Evolutionary conservation across 2,113 vertebrate genomes (phyloP).

Genomic region (Phrynosoma platyrhinos): DNA sequence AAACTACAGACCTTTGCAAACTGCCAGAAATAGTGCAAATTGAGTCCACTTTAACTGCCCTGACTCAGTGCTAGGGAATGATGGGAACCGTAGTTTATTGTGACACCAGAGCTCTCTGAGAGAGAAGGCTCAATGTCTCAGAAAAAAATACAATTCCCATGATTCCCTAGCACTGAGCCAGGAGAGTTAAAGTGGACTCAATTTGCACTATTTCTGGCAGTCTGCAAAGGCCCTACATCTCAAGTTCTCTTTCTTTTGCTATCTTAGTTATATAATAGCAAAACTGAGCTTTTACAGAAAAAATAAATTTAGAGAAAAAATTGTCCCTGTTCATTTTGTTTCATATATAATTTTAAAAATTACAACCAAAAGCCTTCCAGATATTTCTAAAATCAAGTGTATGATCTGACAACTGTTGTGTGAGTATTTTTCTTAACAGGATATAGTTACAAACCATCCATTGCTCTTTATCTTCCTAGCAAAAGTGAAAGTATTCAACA

Average conservation of each 20-base stretch:
- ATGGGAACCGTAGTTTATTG: too few species aligned
- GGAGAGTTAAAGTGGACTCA: too few species aligned
- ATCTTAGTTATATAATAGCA: background rate
- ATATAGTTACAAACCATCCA: conserved; percentile 50
- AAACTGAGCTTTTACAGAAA: background rate
- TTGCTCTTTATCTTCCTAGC: conserved; percentile 55
- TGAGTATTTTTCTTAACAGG: conserved; percentile 66
- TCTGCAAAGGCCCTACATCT: background rate
- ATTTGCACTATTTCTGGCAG: too few species aligned
- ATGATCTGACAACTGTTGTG: conserved; percentile 37
- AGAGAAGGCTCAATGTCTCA: too few species aligned
- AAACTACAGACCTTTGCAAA: background rate
- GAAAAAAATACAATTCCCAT: too few species aligned
- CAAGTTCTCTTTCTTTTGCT: background rate
- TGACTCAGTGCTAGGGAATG: too few species aligned
- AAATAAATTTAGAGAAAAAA: background rate
- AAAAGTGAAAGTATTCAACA: conserved; percentile 63
- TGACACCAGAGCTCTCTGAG: too few species aligned
- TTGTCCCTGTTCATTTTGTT: background rate
- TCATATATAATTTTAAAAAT: background rate
- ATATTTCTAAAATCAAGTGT: background rate
- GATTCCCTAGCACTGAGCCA: too few species aligned
- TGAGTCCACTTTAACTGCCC: too few species aligned
- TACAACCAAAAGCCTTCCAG: background rate
- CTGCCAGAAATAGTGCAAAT: too few species aligned